Evolutionary conservation across 2,113 vertebrate genomes (phyloP).

Genomic region (Butorides virescens): DNA sequence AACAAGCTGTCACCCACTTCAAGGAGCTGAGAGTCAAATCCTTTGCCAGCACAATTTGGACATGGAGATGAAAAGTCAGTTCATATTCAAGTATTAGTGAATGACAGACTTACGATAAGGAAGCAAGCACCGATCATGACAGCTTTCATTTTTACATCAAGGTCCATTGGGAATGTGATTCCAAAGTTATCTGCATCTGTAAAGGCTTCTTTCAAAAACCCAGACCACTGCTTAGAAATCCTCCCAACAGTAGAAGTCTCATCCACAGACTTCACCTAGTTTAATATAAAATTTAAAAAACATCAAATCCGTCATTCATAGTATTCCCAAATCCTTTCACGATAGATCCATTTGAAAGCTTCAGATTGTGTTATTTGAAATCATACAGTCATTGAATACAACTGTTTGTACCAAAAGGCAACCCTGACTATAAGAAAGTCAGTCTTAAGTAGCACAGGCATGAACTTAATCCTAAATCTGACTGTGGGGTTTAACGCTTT

Average conservation of each 20-base stretch:
- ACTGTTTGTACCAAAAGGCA: not conserved
- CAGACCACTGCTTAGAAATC: constrained; percentile 94
- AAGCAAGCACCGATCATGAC: constrained; percentile 93
- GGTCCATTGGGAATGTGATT: constrained; percentile 89
- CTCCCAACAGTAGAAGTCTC: constrained; percentile 82
- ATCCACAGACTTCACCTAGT: constrained; percentile 85
- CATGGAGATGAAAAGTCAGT: not conserved
- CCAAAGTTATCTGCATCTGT: constrained; percentile 92
- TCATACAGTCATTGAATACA: not conserved
- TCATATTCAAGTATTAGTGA: not conserved
- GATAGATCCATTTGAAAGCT: not conserved
- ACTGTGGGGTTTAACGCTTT: not conserved
- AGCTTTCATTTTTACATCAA: constrained; percentile 93
- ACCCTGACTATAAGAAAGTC: not conserved
- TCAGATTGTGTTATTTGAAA: not conserved
- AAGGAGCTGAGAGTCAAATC: not conserved
- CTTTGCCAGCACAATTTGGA: not conserved
- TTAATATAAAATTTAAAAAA: not conserved
- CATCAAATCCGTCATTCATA: not conserved
- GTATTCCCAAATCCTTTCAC: not conserved
- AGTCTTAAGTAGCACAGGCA: not conserved
- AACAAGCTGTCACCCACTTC: not conserved
- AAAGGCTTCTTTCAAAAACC: constrained; percentile 82
- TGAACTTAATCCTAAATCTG: not conserved
- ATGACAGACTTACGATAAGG: constrained; percentile 86